Evolutionary conservation across 2,113 vertebrate genomes (phyloP), one percentile per base, ranked within the genome.

Genomic region (rabbit (Oryctolagus cuniculus)): DNA sequence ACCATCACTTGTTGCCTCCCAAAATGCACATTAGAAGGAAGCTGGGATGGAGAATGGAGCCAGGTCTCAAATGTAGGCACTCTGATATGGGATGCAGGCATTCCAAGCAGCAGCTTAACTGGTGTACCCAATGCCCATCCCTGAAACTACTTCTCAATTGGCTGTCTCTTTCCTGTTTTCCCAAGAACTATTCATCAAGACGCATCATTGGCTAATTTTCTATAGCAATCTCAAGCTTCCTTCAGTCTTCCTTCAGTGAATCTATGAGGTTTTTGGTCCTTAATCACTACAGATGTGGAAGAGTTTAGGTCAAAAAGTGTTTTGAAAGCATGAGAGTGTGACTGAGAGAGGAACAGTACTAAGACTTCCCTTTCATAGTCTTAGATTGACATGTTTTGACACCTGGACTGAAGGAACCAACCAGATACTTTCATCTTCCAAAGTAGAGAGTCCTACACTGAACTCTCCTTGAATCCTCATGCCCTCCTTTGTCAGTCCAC

Each of bases 341-440:
- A 89, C 22, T 31, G 27, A 93, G 9, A 92, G 58, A 63, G 9
- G 70, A 75, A 82, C 25, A 93, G 24, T 31, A 34, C n/a, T 80
- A 79, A n/a, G 5, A 9, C 58, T 93, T 95, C 38, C 67, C 49
- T 73, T 96, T 90, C 69, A 67, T 63, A 64, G 82, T 88, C 85
- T 82, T 34, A 87, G 38, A 22, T 34, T 83, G 29, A 77, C 49
- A 31, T 70, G 64, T 61, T 93, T 95, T 90, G 74, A 93, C 13
- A 75, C 15, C 53, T 44, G 24, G 8, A 19, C 63, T 81, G 49
- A 88, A 77, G 61, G 78, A 44, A 63, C 36, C 38, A 87, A 53
- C 49, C n/a, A 67, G 44, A 73, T 11, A 36, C 24, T 66, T 95
- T 63, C n/a, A 31, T 77, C n/a, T 93, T 69, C 21, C n/a, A 73